Conservation (phyloP, 1,140 invertebrate genomes). For the Drosophila malerkotliana region DNA sequence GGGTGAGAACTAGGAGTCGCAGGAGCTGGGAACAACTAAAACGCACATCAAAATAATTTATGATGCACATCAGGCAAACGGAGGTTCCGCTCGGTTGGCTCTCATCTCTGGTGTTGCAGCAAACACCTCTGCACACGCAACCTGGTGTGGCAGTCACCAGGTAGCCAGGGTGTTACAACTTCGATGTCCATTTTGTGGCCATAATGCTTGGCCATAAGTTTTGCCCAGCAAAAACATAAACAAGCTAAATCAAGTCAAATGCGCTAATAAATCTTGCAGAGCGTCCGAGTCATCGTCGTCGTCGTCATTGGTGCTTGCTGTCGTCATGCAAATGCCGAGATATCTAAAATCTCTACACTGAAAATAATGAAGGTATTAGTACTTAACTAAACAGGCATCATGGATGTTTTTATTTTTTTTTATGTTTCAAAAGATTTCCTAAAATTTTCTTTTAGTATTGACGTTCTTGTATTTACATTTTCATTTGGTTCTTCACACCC, state of each 20-base stretch:
- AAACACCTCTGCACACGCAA: conserved; percentile 41
- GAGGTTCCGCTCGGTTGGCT: conserved; percentile 31
- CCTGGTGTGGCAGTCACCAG: conserved; percentile 17
- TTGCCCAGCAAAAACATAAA: conserved; percentile 76
- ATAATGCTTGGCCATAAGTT: conserved; percentile 79
- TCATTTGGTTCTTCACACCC: conserved; percentile 28
- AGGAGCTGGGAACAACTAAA: conserved; percentile 46
- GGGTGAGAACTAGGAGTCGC: conserved; percentile 1
- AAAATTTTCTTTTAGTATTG: not conserved
- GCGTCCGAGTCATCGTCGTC: conserved; percentile 39
- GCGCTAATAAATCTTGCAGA: conserved; percentile 74
- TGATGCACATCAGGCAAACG: conserved; percentile 68
- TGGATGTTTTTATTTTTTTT: not conserved
- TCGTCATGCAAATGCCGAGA: conserved; percentile 64
- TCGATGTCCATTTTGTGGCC: conserved; percentile 71
- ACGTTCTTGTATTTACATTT: conserved; percentile 16
- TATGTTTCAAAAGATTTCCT: not conserved
- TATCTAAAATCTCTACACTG: conserved; percentile 25
- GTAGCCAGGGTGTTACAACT: conserved; percentile 28
- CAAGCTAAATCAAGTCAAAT: conserved; percentile 82
- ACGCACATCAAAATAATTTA: conserved; percentile 79
- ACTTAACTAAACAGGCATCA: not conserved
- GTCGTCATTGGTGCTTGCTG: conserved; percentile 40
- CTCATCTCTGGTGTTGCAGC: conserved; percentile 32
- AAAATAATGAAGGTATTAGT: not conserved